phyloP scores from a whole-genome alignment of 2,888 invertebrate genomes.

The Eretmocerus hayati region DNA sequence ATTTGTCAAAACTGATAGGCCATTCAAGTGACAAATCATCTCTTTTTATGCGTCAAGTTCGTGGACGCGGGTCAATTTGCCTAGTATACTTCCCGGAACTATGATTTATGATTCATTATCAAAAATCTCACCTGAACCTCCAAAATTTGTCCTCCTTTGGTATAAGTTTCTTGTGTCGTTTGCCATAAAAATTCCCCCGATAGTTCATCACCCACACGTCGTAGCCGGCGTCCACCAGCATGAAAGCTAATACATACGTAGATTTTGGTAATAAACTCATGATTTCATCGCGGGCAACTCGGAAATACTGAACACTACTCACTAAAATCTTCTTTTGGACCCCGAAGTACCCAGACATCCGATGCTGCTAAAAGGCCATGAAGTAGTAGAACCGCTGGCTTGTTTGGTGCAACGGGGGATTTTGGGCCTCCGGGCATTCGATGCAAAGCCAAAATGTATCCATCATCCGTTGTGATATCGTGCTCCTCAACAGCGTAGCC shows the following conservation, averaged over 20 bases:
- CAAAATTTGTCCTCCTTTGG: conserved; percentile 27
- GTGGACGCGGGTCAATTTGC: no score
- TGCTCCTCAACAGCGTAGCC: conserved; percentile 31
- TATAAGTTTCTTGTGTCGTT: conserved; percentile 24
- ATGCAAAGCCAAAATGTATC: conserved; percentile 29
- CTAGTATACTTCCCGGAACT: no score
- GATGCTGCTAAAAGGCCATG: conserved; percentile 31
- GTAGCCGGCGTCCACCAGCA: conserved; percentile 28
- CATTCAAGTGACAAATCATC: no score
- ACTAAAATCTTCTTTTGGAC: conserved; percentile 30
- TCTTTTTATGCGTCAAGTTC: no score
- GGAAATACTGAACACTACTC: background rate
- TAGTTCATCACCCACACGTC: conserved; percentile 31
- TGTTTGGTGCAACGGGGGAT: conserved; percentile 22
- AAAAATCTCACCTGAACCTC: conserved; percentile 29
- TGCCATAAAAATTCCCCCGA: conserved; percentile 30
- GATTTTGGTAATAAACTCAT: background rate
- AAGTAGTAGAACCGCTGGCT: conserved; percentile 27
- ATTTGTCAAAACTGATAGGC: no score
- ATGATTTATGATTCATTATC: no score
- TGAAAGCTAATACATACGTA: conserved; percentile 23
- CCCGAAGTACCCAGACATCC: conserved; percentile 30
- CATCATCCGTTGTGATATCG: conserved; percentile 29
- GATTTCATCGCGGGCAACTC: no score
- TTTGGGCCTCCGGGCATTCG: conserved; percentile 29